Base-by-base conservation (phyloP, 2,113 vertebrate genomes). In the Elgaria multicarinata region DNA sequence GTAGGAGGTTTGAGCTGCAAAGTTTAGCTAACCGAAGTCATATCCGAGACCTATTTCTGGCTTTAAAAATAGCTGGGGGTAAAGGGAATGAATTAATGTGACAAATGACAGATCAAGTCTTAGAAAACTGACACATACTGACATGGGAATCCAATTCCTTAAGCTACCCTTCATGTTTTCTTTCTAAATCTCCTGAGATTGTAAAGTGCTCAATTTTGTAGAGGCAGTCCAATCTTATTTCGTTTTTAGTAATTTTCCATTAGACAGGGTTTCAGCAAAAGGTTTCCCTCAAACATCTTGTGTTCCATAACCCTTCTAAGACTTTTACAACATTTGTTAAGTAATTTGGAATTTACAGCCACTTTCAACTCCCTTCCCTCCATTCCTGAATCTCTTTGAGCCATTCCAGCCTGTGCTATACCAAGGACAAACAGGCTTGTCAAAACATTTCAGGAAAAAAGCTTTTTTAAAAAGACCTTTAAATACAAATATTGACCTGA, bases 1-100 rank as follows among this genome's bases (percentile, higher is more conserved):
- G 76, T 39, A 39, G 42, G 55, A 87, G 78, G 77, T 13, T 53
- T 82, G 74, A 75, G 22, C 0, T 66, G 12, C 33, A 6, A 87
- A 93, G 85, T 71, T 85, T 58, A 87, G 5, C 22, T 92, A 92
- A 62, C n/a, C 84, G 81, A 80, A 76, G 50, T 88, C 16, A 16
- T 50, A 33, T 1, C 28, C 55, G 33, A 36, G 80, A 85, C 44
- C 18, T 55, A 55, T 71, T 72, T 80, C 36, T 44, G 76, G 22
- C 66, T 81, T 81, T 81, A 72, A 44, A 67, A 80, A 75, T 20
- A 75, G 78, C 39, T 80, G 77, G 33, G n/a, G 42, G 53, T 82
- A 64, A 86, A 90, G 58, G 67, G 4, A 86, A 80, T 66, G 67
- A 86, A 85, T 84, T 78, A 55, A 90, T 80, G 20, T 82, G 78